These are phyloP conservation scores for Lissonota sp. DNA, from an alignment of 2,888 invertebrate species.

Conservation along the genomic window DNA sequence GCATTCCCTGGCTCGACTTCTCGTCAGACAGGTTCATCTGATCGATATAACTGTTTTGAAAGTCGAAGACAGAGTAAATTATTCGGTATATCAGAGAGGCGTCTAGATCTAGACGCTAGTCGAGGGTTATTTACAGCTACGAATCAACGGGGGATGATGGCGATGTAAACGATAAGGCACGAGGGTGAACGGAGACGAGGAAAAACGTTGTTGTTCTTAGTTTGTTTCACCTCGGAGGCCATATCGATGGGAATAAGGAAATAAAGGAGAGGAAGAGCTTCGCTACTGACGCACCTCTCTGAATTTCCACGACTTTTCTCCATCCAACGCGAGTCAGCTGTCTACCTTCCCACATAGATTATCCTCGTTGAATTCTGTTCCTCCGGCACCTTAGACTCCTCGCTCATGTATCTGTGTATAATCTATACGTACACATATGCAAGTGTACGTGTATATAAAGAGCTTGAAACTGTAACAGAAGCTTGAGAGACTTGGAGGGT, in stretches of 20 bases:
- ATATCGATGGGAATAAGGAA: slow-evolving; percentile 29
- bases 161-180: slow-evolving; percentile 48
- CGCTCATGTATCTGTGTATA: too few species aligned
- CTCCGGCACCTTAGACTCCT: slow-evolving; percentile 56
- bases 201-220: slow-evolving; percentile 44
- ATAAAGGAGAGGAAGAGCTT: slow-evolving; percentile 41
- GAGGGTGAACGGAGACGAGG: slow-evolving; percentile 6
- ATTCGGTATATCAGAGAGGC: slow-evolving; percentile 40
- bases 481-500: slow-evolving; percentile 42
- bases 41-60: slow-evolving; percentile 51
- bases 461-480: slow-evolving; percentile 1
- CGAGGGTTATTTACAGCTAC: background rate
- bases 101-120: slow-evolving; percentile 51
- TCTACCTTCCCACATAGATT: slow-evolving; percentile 79
- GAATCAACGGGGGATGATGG: slow-evolving; percentile 9
- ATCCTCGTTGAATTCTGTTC: slow-evolving; percentile 75
- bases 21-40: background rate
- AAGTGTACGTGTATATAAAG: background rate
- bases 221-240: slow-evolving; percentile 50
- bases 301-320: slow-evolving; percentile 61
- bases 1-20: background rate
- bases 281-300: background rate
- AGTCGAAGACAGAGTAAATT: slow-evolving; percentile 47
- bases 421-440: background rate
- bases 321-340: slow-evolving; percentile 72